Conservation (phyloP, 2,888 invertebrate genomes). For the Beris chalybata region DNA sequence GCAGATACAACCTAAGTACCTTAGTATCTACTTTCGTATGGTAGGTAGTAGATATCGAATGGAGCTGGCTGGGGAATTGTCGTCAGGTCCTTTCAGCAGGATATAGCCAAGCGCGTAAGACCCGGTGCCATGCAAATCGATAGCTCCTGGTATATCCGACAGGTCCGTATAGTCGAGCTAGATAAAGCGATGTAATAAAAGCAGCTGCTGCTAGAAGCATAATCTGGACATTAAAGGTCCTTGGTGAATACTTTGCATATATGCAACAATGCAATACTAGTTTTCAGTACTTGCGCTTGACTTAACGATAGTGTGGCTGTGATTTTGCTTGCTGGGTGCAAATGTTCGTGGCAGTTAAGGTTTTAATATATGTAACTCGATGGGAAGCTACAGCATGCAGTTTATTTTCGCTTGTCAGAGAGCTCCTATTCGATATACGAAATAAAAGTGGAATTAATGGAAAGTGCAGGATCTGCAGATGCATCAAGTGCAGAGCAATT, state of each 20-base stretch:
- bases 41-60: constrained; percentile 6
- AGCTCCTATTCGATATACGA: constrained; percentile 11
- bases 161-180: constrained; percentile 7
- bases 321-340: background rate
- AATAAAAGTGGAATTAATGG: constrained; percentile 27
- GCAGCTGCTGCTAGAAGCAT: constrained; percentile 26
- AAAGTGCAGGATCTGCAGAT: constrained; percentile 29
- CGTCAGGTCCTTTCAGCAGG: constrained; percentile 22
- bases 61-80: constrained; percentile 14
- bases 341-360: constrained; percentile 15
- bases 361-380: constrained; percentile 14
- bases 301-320: constrained; percentile 7
- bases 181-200: constrained; percentile 30
- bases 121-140: constrained; percentile 23
- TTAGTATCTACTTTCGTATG: too few species aligned
- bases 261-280: constrained; percentile 3
- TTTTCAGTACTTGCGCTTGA: background rate
- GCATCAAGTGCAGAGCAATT: constrained; percentile 30
- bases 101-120: constrained; percentile 4
- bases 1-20: background rate
- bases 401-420: constrained; percentile 17
- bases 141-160: background rate
- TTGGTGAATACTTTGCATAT: constrained; percentile 25
- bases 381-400: constrained; percentile 15
- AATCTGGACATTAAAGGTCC: constrained; percentile 32